Conservation (phyloP, 2,113 vertebrate genomes). For the Scytalopus superciliaris region DNA sequence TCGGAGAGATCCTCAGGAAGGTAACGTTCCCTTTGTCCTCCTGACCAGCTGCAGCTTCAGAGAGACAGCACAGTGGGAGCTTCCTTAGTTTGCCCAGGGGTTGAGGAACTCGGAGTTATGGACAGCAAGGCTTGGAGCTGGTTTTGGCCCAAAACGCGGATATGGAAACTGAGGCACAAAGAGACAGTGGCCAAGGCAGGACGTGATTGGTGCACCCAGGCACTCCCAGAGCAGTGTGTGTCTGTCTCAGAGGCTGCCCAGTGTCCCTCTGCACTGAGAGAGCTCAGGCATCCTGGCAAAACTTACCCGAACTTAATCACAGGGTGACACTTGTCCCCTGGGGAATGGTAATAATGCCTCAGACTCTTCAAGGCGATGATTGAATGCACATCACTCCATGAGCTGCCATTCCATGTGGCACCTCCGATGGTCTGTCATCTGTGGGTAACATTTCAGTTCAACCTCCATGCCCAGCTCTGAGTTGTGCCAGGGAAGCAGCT, state of each 20-base stretch:
- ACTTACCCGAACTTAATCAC: background rate
- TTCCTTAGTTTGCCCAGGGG: background rate
- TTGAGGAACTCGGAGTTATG: background rate
- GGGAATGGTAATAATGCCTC: background rate
- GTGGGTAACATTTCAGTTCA: background rate
- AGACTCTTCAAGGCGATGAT: background rate
- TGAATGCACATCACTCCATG: background rate
- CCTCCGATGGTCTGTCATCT: background rate
- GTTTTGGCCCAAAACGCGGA: background rate
- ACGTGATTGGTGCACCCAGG: background rate
- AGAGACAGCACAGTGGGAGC: background rate
- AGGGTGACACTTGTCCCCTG: background rate
- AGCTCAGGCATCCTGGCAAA: background rate
- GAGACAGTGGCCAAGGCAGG: background rate
- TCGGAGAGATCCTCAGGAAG: constrained; percentile 82
- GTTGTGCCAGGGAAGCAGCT: background rate
- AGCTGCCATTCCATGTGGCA: background rate
- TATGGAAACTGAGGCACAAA: background rate
- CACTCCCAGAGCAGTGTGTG: fast-evolving
- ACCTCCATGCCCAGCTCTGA: background rate
- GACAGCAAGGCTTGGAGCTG: fast-evolving
- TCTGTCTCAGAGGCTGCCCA: background rate
- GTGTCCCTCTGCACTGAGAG: background rate
- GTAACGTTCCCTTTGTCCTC: constrained; percentile 8
- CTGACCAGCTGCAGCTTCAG: no score